Conservation (phyloP, 2,797 vertebrate species). For the Poecile montanus region DNA sequence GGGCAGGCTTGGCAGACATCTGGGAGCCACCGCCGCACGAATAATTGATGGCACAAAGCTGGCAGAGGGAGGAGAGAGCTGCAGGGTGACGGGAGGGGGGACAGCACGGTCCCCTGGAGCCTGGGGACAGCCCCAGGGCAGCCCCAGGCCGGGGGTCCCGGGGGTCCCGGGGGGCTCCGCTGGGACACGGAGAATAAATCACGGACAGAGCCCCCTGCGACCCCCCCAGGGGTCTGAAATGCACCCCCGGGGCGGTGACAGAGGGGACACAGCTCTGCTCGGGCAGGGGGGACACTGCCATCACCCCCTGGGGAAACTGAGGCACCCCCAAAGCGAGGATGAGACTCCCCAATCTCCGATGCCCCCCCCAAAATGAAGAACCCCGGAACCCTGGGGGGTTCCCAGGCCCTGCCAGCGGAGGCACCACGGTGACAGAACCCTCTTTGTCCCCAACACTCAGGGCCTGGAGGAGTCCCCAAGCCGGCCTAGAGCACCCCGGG, state of each 20-base stretch:
- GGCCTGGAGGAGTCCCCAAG: not conserved
- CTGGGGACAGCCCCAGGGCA: not conserved
- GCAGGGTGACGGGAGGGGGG: not conserved
- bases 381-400: rapidly evolving
- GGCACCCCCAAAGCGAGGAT: rapidly evolving
- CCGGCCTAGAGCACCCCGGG: rapidly evolving
- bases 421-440: rapidly evolving
- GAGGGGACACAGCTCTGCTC: not conserved
- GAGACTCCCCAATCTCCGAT: no score
- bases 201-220: rapidly evolving
- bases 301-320: not conserved
- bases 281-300: not conserved
- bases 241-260: rapidly evolving
- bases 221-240: not conserved
- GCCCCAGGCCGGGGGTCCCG: rapidly evolving
- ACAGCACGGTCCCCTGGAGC: not conserved
- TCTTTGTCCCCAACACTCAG: rapidly evolving
- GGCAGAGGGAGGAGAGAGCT: not conserved
- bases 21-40: not conserved
- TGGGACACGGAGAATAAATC: rapidly evolving
- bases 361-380: not conserved
- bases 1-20: not conserved
- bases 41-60: not conserved
- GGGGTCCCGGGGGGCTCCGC: rapidly evolving
- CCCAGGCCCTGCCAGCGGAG: not conserved